Conservation (phyloP, 1,140 invertebrate genomes). For the Oncopeltus fasciatus region DNA sequence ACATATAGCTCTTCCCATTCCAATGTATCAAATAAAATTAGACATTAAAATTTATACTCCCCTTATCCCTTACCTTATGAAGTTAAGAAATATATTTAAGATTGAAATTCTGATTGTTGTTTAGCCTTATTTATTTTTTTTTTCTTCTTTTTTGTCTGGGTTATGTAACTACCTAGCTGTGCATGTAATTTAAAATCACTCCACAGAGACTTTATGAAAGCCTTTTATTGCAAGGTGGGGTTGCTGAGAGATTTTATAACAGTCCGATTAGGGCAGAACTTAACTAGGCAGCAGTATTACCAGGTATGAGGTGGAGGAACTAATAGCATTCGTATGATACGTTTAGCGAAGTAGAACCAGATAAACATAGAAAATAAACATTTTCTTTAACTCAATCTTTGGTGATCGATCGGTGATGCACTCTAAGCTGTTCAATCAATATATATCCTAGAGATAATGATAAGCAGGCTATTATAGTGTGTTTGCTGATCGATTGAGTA, state of each 20-base stretch:
- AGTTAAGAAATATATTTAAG: not conserved
- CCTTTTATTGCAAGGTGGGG: not conserved
- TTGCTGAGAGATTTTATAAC: not conserved
- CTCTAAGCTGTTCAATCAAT: not conserved
- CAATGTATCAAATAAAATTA: not conserved
- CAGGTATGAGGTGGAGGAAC: too few species aligned
- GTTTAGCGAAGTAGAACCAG: too few species aligned
- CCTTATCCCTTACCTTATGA: not conserved
- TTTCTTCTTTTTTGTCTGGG: too few species aligned
- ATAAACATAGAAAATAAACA: too few species aligned
- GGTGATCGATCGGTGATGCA: not conserved
- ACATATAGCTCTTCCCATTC: too few species aligned
- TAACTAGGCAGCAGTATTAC: too few species aligned
- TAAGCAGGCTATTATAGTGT: not conserved
- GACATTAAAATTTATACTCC: not conserved
- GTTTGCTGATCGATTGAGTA: not conserved
- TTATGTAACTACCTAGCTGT: too few species aligned
- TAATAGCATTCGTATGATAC: too few species aligned
- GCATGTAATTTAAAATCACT: too few species aligned
- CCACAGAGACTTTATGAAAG: not conserved
- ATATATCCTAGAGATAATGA: not conserved
- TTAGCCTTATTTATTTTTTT: not conserved
- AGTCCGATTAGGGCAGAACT: not conserved
- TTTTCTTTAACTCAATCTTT: too few species aligned
- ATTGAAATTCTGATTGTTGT: not conserved